Evolutionary conservation across 2,888 invertebrate genomes (phyloP).

Genomic region (Eilema caniola): DNA sequence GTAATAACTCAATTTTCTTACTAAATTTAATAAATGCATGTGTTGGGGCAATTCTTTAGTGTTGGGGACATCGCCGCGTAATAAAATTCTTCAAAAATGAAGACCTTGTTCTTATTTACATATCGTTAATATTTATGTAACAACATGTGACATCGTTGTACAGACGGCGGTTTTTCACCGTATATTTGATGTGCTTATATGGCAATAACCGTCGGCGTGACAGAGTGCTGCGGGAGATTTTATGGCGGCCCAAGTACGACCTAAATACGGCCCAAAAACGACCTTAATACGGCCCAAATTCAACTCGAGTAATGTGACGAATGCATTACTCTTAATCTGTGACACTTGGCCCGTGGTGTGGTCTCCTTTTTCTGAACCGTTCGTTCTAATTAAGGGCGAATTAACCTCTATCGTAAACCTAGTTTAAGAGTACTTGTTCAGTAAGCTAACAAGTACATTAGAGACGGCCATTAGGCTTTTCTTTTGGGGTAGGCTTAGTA

Average conservation of each 20-base stretch:
- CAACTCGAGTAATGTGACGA: slow-evolving; percentile 42
- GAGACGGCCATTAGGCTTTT: background rate
- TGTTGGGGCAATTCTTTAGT: background rate
- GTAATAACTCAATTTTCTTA: too few relatives aligned
- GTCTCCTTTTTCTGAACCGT: slow-evolving; percentile 20
- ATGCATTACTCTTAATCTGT: slow-evolving; percentile 54
- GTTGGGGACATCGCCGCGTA: background rate
- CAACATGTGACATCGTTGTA: slow-evolving; percentile 7
- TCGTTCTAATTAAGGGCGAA: slow-evolving; percentile 28
- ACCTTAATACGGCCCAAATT: slow-evolving; percentile 28
- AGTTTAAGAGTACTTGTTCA: slow-evolving; percentile 17
- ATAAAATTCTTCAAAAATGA: background rate
- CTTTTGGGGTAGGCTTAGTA: background rate
- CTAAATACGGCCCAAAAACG: slow-evolving; percentile 16
- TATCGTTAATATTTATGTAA: slow-evolving; percentile 16
- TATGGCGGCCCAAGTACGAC: slow-evolving; percentile 39
- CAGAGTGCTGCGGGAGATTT: slow-evolving; percentile 42
- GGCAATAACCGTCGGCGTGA: slow-evolving; percentile 33
- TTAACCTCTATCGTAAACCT: slow-evolving; percentile 27
- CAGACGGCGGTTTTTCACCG: slow-evolving; percentile 3
- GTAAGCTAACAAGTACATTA: slow-evolving; percentile 11
- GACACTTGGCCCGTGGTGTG: slow-evolving; percentile 33
- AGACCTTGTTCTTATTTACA: background rate
- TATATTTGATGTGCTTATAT: slow-evolving; percentile 27
- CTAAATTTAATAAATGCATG: too few relatives aligned